phyloP scores from a whole-genome alignment of 2,113 vertebrate species.

The Agapornis roseicollis region DNA sequence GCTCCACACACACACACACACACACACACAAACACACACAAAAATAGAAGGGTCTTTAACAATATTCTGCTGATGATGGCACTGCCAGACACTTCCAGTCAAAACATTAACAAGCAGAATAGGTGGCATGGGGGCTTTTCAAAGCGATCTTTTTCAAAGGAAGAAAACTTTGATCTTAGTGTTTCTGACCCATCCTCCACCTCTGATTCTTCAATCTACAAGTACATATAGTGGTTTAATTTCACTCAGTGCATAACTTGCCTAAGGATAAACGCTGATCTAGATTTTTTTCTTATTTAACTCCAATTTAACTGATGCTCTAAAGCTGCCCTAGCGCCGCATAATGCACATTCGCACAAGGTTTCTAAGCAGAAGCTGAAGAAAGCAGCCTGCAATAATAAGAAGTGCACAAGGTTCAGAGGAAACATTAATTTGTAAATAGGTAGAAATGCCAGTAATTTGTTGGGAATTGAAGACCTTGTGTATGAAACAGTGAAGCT shows the following conservation, averaged over 20 bases:
- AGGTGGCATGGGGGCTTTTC: constrained; percentile 76
- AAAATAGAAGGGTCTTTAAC: constrained; percentile 63
- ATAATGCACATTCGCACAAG: constrained; percentile 27
- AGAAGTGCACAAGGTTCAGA: constrained; percentile 51
- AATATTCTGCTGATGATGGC: constrained; percentile 72
- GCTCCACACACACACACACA: background rate
- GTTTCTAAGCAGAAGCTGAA: constrained; percentile 62
- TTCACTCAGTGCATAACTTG: constrained; percentile 79
- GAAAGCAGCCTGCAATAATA: constrained; percentile 70
- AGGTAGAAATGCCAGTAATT: constrained; percentile 71
- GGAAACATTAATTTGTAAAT: constrained; percentile 77
- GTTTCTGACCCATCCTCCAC: constrained; percentile 81
- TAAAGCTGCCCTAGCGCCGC: constrained; percentile 55
- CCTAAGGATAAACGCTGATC: constrained; percentile 82
- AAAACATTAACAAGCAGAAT: constrained; percentile 81
- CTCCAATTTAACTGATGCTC: constrained; percentile 77
- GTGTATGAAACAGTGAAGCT: constrained; percentile 64
- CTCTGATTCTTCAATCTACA: constrained; percentile 77
- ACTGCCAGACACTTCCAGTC: constrained; percentile 74
- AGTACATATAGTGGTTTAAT: constrained; percentile 78
- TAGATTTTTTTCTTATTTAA: constrained; percentile 77
- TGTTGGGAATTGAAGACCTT: constrained; percentile 74
- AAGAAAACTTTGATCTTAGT: constrained; percentile 80
- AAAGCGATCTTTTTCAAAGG: constrained; percentile 79
- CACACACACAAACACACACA: background rate